A percentile compares a stretch with the other conserved stretches of the same genome.
Conservation (phyloP, 2,113 vertebrate genomes). For the Eudorcas thomsonii region DNA sequence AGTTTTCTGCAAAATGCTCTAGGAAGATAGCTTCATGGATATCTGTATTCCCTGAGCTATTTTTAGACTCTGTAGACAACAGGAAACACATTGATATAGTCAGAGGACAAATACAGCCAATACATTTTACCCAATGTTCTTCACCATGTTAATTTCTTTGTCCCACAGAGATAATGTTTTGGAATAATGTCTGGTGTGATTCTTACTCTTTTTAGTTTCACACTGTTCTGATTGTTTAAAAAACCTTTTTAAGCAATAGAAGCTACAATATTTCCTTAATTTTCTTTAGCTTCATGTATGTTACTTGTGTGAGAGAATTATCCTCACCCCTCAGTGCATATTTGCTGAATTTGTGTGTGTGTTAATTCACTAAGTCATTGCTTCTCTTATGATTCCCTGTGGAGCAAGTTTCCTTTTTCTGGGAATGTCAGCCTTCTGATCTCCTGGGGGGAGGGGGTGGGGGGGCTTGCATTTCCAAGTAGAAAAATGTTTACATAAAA, state of each 20-base stretch:
- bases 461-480: neutral
- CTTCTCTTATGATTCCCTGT: neutral
- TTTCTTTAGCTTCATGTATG: neutral
- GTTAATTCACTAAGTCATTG: neutral
- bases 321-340: neutral
- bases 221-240: conserved; percentile 16
- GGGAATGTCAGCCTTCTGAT: neutral
- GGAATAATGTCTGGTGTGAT: neutral
- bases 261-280: neutral
- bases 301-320: neutral
- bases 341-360: neutral
- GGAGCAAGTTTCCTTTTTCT: rapidly evolving
- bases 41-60: neutral
- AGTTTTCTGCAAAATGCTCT: neutral
- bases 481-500: neutral
- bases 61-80: neutral
- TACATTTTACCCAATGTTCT: neutral
- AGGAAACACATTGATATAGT: neutral
- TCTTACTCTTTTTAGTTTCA: conserved; percentile 11
- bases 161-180: conserved; percentile 16
- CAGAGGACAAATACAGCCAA: neutral
- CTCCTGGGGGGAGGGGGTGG: neutral
- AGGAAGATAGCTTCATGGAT: neutral
- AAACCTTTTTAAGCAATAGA: neutral
- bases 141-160: neutral